Conservation (phyloP, 2,888 invertebrate genomes). For the Sussaba pulchella region DNA sequence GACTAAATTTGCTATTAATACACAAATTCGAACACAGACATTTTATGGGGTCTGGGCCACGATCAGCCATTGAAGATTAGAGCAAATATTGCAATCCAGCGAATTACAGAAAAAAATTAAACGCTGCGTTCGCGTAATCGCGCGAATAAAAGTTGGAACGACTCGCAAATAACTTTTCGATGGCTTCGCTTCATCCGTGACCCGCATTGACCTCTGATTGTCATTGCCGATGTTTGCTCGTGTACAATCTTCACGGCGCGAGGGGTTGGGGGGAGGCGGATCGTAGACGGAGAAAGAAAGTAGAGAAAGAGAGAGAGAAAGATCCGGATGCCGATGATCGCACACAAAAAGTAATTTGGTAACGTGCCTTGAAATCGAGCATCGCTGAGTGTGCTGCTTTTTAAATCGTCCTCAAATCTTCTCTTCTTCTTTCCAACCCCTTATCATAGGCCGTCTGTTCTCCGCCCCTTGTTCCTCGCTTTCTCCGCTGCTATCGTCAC, state of each 20-base stretch:
- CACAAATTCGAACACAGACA: too few species aligned
- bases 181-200: background rate
- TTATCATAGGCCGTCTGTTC: slow-evolving; percentile 10
- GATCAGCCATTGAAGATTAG: too few species aligned
- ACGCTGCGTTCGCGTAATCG: background rate
- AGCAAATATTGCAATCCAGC: too few species aligned
- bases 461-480: slow-evolving; percentile 17
- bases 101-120: background rate
- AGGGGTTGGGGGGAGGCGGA: background rate
- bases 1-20: too few species aligned
- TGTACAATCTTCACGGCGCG: slow-evolving; percentile 9
- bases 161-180: background rate
- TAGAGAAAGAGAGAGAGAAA: too few species aligned
- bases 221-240: background rate
- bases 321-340: slow-evolving; percentile 72
- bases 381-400: slow-evolving; percentile 75
- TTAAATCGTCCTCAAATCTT: slow-evolving; percentile 58
- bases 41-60: too few species aligned
- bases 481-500: slow-evolving; percentile 44
- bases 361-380: slow-evolving; percentile 69
- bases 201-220: slow-evolving; percentile 1
- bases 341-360: slow-evolving; percentile 76
- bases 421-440: background rate
- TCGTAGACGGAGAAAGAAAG: slow-evolving; percentile 51
- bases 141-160: background rate